A percentile compares a stretch with the other conserved stretches of the same genome.
Conservation (phyloP, 1,140 invertebrate species). For the Bombus picipes region DNA sequence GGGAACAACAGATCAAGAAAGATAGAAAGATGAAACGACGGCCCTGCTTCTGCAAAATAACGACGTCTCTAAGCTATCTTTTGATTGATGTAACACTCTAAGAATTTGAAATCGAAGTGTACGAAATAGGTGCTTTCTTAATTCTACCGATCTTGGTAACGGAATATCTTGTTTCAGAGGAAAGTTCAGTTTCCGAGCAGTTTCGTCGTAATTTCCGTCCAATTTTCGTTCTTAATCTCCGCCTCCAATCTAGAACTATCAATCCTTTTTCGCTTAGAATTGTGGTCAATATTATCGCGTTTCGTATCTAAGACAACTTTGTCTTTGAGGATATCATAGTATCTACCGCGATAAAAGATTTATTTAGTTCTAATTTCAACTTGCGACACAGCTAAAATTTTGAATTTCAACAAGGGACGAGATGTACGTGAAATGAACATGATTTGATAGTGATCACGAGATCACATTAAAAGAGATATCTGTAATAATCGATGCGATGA, state of each 20-base stretch:
- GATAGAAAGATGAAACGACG: slow-evolving; percentile 15
- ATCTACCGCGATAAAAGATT: neutral
- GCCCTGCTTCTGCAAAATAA: slow-evolving; percentile 8
- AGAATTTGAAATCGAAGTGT: slow-evolving; percentile 31
- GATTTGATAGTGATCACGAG: neutral
- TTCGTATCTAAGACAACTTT: neutral
- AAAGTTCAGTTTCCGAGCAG: neutral
- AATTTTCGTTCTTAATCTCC: slow-evolving; percentile 10
- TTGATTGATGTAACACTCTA: slow-evolving; percentile 1
- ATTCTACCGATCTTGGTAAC: neutral
- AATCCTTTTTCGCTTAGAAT: neutral
- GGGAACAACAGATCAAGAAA: neutral
- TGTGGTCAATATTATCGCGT: neutral
- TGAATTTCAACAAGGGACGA: neutral
- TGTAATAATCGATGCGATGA: neutral
- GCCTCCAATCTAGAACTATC: too few species aligned
- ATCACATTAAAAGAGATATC: neutral
- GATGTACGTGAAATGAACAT: neutral
- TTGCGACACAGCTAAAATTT: neutral
- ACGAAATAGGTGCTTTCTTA: neutral
- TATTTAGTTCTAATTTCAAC: too few species aligned
- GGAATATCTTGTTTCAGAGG: neutral
- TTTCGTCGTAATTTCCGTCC: slow-evolving; percentile 5
- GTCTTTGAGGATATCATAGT: neutral
- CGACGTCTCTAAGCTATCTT: slow-evolving; percentile 4